Evolutionary conservation across 1,140 invertebrate species (phyloP).

Genomic region (Stegodyphus mimosarum): DNA sequence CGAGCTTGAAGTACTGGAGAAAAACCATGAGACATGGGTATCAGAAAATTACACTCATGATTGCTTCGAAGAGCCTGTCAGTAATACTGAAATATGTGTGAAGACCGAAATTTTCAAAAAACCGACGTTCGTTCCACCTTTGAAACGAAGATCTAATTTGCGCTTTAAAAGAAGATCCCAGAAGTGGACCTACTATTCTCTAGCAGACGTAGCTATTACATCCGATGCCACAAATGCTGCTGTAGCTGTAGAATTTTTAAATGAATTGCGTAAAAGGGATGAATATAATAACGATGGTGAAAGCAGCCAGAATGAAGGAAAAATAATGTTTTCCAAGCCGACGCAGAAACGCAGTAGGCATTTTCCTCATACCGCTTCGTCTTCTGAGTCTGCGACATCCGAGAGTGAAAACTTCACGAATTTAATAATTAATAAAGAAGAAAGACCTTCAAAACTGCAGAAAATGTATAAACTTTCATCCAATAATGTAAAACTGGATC

Average conservation of each 20-base stretch:
- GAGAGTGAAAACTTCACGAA: too few species aligned
- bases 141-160: neutral
- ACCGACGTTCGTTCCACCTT: neutral
- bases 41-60: conserved; percentile 28
- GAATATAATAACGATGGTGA: neutral
- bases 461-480: too few species aligned
- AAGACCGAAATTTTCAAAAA: conserved; percentile 3
- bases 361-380: too few species aligned
- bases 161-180: neutral
- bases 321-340: conserved; percentile 34
- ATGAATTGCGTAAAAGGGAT: conserved; percentile 1
- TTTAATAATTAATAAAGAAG: too few species aligned
- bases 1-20: conserved; percentile 6
- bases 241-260: conserved; percentile 31
- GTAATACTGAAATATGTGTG: neutral
- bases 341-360: too few species aligned
- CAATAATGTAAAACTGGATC: too few species aligned
- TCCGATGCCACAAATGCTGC: conserved; percentile 34
- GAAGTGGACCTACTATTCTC: conserved; percentile 48
- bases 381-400: too few species aligned
- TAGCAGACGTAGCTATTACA: conserved; percentile 27
- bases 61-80: neutral
- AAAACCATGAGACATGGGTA: conserved; percentile 32
- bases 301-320: neutral
- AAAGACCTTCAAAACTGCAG: too few species aligned